Percentiles rank a stretch among this genome's conserved stretches.
Evolutionary conservation across 2,113 vertebrate species (phyloP).

Genomic region (Zootoca vivipara): DNA sequence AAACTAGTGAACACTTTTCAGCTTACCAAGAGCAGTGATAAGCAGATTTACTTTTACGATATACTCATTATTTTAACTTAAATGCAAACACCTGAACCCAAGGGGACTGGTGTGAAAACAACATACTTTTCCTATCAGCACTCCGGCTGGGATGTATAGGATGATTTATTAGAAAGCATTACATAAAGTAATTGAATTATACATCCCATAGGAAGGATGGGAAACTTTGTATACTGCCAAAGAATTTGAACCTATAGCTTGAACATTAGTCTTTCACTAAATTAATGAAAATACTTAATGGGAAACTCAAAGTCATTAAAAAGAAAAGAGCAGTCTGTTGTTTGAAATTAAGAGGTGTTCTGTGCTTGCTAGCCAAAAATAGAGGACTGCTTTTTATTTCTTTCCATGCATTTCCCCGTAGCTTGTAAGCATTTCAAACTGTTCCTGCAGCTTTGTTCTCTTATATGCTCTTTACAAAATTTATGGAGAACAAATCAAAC

Average conservation of each 20-base stretch:
- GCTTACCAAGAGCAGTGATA: constrained; percentile 47
- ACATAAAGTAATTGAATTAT: constrained; percentile 77
- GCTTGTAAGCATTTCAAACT: background rate
- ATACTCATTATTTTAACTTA: constrained; percentile 49
- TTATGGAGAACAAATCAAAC: constrained; percentile 16
- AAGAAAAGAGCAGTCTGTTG: constrained; percentile 44
- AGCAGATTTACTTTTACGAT: constrained; percentile 40
- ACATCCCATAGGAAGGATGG: constrained; percentile 64
- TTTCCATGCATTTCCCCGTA: constrained; percentile 22
- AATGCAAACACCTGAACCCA: constrained; percentile 62
- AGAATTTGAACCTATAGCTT: constrained; percentile 69
- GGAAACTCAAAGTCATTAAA: constrained; percentile 35
- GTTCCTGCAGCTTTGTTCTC: background rate
- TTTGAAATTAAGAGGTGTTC: constrained; percentile 46
- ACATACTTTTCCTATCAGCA: constrained; percentile 37
- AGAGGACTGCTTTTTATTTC: background rate
- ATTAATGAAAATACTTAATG: constrained; percentile 65
- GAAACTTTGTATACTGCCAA: constrained; percentile 64
- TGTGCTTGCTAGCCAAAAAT: constrained; percentile 44
- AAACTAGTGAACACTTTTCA: constrained; percentile 47
- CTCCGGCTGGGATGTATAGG: constrained; percentile 44
- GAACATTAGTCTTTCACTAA: constrained; percentile 52
- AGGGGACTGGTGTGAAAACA: constrained; percentile 53
- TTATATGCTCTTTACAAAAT: constrained; percentile 44
- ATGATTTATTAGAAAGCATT: constrained; percentile 73